Conservation (phyloP, 2,113 vertebrate species). For the Dicentrarchus labrax region DNA sequence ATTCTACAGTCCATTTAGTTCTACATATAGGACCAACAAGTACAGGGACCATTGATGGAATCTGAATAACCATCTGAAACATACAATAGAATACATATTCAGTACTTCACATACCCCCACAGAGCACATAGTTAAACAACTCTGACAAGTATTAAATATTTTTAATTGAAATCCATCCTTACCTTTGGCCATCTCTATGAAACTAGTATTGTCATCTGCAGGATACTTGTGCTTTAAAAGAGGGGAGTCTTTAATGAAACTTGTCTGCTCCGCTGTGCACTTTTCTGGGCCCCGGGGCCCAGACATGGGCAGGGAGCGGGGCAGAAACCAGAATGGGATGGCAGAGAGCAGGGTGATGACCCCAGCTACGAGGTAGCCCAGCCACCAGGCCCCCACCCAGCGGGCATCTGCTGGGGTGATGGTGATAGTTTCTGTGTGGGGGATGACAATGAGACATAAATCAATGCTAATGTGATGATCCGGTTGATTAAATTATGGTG, state of each 20-base stretch:
- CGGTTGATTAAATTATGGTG: not conserved
- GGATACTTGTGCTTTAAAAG: constrained; percentile 73
- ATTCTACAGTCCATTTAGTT: too few relatives aligned
- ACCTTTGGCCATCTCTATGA: constrained; percentile 85
- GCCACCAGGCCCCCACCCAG: constrained; percentile 88
- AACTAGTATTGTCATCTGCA: constrained; percentile 68
- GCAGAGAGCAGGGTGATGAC: constrained; percentile 82
- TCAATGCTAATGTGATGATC: not conserved
- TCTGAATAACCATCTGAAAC: not conserved
- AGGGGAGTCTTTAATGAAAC: constrained; percentile 70
- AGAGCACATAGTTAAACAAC: not conserved
- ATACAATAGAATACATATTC: not conserved
- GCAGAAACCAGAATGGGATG: constrained; percentile 86
- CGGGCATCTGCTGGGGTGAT: constrained; percentile 83
- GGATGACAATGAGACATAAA: not conserved
- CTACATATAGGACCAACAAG: not conserved
- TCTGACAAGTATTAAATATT: not conserved
- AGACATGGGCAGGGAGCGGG: constrained; percentile 72
- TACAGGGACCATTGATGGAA: not conserved
- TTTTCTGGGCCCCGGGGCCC: constrained; percentile 32
- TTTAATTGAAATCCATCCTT: constrained; percentile 2
- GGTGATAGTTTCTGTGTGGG: constrained; percentile 79
- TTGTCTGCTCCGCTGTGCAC: constrained; percentile 66
- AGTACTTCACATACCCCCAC: not conserved
- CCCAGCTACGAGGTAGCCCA: constrained; percentile 85